These are phyloP conservation scores for Baccha elongata DNA, from an alignment of 2,888 invertebrate species.

Conservation along the genomic window DNA sequence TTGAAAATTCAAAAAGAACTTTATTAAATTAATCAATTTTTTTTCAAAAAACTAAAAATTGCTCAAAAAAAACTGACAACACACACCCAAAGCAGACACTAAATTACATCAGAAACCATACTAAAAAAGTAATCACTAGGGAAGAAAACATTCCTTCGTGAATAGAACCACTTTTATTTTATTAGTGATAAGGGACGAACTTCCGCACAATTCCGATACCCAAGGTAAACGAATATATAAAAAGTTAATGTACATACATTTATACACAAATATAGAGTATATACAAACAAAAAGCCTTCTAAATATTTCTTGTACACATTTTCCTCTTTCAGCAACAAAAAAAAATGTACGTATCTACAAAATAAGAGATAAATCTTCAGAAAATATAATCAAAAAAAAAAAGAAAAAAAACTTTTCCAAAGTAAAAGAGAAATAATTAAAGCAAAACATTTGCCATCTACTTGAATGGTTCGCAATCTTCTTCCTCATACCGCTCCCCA, in stretches of 20 bases:
- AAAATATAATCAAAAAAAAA: conserved; percentile 33
- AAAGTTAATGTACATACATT: no score
- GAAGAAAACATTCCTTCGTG: conserved; percentile 5
- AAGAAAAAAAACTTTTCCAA: conserved; percentile 37
- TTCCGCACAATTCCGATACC: conserved; percentile 13
- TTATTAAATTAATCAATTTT: no score
- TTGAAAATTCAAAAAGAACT: no score
- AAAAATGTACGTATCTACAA: conserved; percentile 40
- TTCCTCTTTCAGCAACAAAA: neutral
- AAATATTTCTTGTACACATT: conserved; percentile 26
- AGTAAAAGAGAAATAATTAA: conserved; percentile 69
- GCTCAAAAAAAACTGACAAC: no score
- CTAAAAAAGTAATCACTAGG: conserved; percentile 4
- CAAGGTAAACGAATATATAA: neutral
- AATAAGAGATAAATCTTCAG: conserved; percentile 51
- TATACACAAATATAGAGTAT: neutral
- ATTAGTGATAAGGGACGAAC: conserved; percentile 46
- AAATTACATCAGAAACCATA: neutral
- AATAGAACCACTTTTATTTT: conserved; percentile 44
- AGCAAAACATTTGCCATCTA: conserved; percentile 72
- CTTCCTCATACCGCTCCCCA: neutral
- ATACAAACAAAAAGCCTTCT: conserved; percentile 25
- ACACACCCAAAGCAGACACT: no score
- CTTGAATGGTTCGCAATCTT: conserved; percentile 62
- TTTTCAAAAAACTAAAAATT: no score